Evolutionary conservation across 1,140 invertebrate genomes (phyloP).

Genomic region (Papilio dardanus): DNA sequence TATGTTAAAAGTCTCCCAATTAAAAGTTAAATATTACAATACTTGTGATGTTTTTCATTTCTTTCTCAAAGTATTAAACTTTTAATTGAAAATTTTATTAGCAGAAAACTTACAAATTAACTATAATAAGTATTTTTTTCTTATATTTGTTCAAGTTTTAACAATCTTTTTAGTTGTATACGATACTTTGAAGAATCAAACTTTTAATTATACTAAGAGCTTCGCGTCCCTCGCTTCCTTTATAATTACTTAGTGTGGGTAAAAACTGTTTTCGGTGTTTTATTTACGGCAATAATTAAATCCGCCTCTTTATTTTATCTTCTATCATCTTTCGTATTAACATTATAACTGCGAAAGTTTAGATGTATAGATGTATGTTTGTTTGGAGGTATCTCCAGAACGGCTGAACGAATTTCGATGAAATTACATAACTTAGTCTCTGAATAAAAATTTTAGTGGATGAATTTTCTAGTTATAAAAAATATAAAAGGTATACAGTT

Average conservation of each 20-base stretch:
- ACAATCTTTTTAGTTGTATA: background rate
- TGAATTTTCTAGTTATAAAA: too few relatives aligned
- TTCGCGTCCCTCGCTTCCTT: background rate
- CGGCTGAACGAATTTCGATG: too few relatives aligned
- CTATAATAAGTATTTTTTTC: background rate
- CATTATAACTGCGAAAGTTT: too few relatives aligned
- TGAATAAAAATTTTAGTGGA: too few relatives aligned
- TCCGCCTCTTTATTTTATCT: background rate
- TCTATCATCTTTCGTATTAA: too few relatives aligned
- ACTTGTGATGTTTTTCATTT: background rate
- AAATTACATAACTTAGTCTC: too few relatives aligned
- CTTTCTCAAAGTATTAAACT: background rate
- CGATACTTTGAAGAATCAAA: slow-evolving; percentile 1
- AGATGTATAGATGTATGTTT: too few relatives aligned
- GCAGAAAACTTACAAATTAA: background rate
- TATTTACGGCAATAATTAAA: background rate
- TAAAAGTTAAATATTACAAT: slow-evolving; percentile 4
- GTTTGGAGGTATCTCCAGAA: too few relatives aligned
- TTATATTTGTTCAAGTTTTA: background rate
- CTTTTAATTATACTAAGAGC: slow-evolving; percentile 9
- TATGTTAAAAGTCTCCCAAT: background rate
- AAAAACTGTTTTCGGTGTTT: background rate
- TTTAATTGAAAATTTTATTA: too few relatives aligned
- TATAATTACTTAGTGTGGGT: slow-evolving; percentile 1
- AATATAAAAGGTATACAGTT: background rate